Base-by-base conservation (phyloP, 1,140 invertebrate species). In the Rhagoletis pomonella region DNA sequence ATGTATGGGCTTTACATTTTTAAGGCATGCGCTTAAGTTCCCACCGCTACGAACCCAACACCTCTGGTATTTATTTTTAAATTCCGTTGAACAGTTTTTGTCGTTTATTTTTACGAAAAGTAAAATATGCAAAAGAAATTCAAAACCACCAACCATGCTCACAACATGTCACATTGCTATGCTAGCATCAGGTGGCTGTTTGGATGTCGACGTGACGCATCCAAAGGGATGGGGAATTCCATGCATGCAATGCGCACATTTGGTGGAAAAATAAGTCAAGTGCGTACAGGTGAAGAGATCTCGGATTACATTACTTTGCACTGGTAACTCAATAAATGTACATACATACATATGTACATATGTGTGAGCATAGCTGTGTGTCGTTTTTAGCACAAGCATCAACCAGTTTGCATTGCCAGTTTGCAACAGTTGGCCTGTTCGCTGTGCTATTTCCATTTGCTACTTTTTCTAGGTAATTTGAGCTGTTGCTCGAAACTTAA, bases 211-310 rank as follows among this genome's bases (percentile, higher is more conserved):
- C 55, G 17, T n/a, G n/a, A 81, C 44, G 73, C 44, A 73, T 81
- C 55, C n/a, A n/a, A 10, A 42, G 67, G n/a, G 67, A 19, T 44
- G n/a, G n/a, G 60, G 12, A 62, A 62, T 19, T 19, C 19, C 4
- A 19, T 67, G n/a, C 6, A 6, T 67, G 29, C 64, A 29, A 39
- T 29, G 29, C 29, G 4, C 10, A 10, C 10, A 29, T 19, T 39
- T 67, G 73, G 6, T 81, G 44, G 73, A 81, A 81, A 81, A 81
- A 81, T 81, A 81, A 81, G 73, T 81, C 73, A 81, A 81, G 73
- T 81, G 73, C 73, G 73, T 81, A 81, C 50, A 81, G 73, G 73
- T 81, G 73, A 81, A 55, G 73, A 55, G 55, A 55, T 81, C 47
- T 19, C 50, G 47, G 47, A 81, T 81, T 81, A 81, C 42, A 81